These are phyloP conservation scores for Capreolus pygargus DNA, from an alignment of 2,113 vertebrate species.

Conservation along the genomic window DNA sequence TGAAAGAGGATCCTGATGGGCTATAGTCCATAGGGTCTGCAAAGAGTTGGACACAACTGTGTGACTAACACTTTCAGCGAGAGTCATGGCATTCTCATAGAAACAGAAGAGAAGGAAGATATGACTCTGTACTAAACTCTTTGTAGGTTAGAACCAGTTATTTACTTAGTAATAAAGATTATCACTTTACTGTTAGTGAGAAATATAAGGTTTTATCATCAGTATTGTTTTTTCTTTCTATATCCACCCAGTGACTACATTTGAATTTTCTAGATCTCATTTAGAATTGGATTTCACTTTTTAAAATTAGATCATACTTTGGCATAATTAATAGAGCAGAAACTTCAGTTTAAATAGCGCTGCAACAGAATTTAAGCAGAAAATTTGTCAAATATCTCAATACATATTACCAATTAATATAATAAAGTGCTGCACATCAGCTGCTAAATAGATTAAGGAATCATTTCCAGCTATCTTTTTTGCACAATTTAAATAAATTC, in stretches of 20 bases:
- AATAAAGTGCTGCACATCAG: background rate
- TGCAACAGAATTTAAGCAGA: background rate
- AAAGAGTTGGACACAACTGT: background rate
- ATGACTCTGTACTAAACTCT: background rate
- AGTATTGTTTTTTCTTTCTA: background rate
- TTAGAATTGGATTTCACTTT: conserved; percentile 11
- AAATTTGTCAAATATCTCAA: background rate
- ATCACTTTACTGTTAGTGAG: background rate
- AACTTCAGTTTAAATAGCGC: background rate
- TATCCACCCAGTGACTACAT: background rate
- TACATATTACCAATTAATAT: background rate
- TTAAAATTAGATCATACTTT: background rate
- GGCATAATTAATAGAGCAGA: background rate
- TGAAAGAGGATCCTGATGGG: background rate
- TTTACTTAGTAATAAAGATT: conserved; percentile 1
- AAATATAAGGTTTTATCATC: background rate
- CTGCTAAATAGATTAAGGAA: background rate
- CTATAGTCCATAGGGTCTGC: background rate
- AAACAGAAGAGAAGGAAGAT: background rate
- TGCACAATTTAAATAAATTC: background rate
- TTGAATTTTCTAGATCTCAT: conserved; percentile 11
- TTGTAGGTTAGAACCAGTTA: background rate
- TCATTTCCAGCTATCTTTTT: background rate
- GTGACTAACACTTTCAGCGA: background rate
- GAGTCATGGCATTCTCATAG: background rate